Evolutionary conservation across 2,113 vertebrate genomes (phyloP).

Genomic region (Typhlomys cinereus): DNA sequence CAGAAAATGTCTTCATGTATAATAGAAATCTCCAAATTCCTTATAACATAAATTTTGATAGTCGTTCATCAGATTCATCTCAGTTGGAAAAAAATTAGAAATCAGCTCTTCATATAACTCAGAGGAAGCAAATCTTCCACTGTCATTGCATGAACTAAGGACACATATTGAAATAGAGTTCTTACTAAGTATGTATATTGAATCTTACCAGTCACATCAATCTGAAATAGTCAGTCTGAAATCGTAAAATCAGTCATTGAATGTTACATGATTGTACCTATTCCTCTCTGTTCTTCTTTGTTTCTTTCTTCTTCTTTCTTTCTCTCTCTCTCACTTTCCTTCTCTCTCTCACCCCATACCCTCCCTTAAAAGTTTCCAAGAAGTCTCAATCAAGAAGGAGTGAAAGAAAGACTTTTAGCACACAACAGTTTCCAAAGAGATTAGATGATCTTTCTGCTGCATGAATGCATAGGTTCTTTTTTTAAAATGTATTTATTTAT

Average conservation of each 20-base stretch:
- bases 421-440: no score
- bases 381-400: neutral
- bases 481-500: no score
- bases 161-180: neutral
- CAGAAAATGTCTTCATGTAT: neutral
- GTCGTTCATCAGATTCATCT: neutral
- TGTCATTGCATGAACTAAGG: neutral
- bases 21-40: neutral
- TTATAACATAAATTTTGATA: neutral
- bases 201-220: neutral
- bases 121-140: no score
- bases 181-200: neutral
- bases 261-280: no score
- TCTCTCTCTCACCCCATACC: no score
- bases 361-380: neutral
- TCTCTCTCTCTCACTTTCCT: no score
- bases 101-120: no score
- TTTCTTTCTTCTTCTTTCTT: no score
- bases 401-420: neutral
- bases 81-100: neutral
- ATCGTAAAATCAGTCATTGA: neutral
- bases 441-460: neutral
- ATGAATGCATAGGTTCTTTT: no score
- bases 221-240: neutral
- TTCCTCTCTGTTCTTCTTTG: no score